Base-by-base conservation (phyloP, 2,113 vertebrate species). In the Speoplatyrhinus poulsoni region DNA sequence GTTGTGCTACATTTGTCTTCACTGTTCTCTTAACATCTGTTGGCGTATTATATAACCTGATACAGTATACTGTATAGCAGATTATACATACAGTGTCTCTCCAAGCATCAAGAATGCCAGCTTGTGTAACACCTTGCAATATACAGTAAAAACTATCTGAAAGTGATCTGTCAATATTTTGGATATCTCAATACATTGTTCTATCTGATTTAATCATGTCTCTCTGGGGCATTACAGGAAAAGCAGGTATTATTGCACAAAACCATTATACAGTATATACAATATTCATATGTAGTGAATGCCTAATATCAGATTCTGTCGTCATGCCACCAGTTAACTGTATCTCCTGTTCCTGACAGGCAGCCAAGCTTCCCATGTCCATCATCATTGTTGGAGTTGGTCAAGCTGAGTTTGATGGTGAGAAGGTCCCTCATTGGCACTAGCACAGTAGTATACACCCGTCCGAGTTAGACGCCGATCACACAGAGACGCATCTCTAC, bases 371-470 rank as follows among this genome's bases (percentile, higher is more conserved):
- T n/a, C 96, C 96, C 50, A 97, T 98, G 96, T 98, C 96, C 36
- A 98, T 98, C 90, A 97, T 97, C 90, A 98, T 98, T 54, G 89
- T 98, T 53, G 96, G 96, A 58, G 96, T 98, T 7, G 96, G 96
- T 56, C 96, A 97, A 82, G 96, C 96, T 0, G 96, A 98, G 83
- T 98, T 98, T 3, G 96, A 98, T 36, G 96, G 96, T 98, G 88
- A 96, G 92, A 57, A 56, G 33, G 4, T 50, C 33, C 15, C 53
- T n/a, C 48, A 36, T 15, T 50, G 32, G 17, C 50, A 8, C 33
- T 1, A 41, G 36, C 36, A 26, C 26, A 26, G 2, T 26, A 26
- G 26, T 26, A 5, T 7, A 41, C 36, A 41, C 36, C 36, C 36
- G 3, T 19, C 19, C 19, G 19, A 19, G 19, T 19, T 19, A 19